Base-by-base conservation (phyloP, 1,140 invertebrate species). In the Drosophila prosaltans region DNA sequence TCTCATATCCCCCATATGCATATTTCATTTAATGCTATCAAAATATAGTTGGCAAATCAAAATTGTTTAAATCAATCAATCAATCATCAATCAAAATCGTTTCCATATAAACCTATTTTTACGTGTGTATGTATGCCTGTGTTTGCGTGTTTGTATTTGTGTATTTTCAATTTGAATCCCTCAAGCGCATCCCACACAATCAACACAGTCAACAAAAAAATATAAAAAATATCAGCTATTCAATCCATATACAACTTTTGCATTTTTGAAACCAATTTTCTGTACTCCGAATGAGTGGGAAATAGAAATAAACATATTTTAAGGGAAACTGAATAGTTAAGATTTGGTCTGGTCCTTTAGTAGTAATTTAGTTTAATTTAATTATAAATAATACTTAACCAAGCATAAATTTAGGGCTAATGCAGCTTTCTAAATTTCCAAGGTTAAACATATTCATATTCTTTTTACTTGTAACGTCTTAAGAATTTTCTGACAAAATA, bases 131-230 rank as follows among this genome's bases (percentile, higher is more conserved):
- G 21, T 72, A 60, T 60, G 48, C 28, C 28, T 66, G 65, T 60
- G 48, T 36, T 28, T 66, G 63, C 24, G 30, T 43, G 57, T 68
- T 28, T 65, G 41, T 69, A 48, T 66, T 39, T 58, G 55, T 64
- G 63, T 54, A 55, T 28, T 32, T 54, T 21, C 30, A 21, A 40
- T 45, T 60, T 11, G 40, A 51, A 51, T 48, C 7, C 45, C 21
- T 9, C 24, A 48, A 57, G 9, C 30, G 40, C 64, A 30, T 43
- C 10, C 55, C 43, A 55, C 58, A 65, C 54, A 63, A 28, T 55
- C 54, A 72, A 30, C 57, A 68, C 57, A 68, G 36, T 26, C 51
- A 57, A 55, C n/a, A 36, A 36, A 36, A 16, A 16, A 16, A 16
- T 16, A 67, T 59, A 16, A 32, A 8, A 26, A 65, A 7, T 28